Percentiles rank a stretch among this genome's conserved stretches.
phyloP scores from a whole-genome alignment of 2,888 invertebrate species.

The Proisotoma minuta region DNA sequence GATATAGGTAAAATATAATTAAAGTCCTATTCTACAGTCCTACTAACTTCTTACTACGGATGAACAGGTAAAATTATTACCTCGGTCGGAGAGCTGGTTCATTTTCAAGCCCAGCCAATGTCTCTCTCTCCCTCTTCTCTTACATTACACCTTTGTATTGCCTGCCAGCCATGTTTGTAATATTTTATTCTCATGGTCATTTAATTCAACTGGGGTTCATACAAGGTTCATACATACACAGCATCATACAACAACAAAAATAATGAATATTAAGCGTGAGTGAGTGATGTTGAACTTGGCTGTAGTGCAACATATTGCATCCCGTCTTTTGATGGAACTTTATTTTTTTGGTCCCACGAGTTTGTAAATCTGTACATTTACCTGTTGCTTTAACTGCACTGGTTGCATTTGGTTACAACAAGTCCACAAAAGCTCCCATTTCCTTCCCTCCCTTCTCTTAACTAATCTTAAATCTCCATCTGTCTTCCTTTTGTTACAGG shows the following conservation, averaged over 20 bases:
- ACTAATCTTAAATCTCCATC: constrained; percentile 15
- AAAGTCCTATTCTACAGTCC: background rate
- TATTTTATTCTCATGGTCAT: constrained; percentile 6
- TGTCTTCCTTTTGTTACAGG: constrained; percentile 9
- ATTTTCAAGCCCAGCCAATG: background rate
- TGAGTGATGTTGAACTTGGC: background rate
- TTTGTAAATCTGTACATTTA: background rate
- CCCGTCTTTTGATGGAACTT: no score
- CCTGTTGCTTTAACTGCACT: constrained; percentile 2
- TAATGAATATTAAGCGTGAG: background rate
- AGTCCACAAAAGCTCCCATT: constrained; percentile 13
- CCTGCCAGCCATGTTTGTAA: constrained; percentile 3
- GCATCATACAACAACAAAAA: no score
- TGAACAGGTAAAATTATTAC: background rate
- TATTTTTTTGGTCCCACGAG: background rate
- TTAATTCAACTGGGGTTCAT: background rate
- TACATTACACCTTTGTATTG: background rate
- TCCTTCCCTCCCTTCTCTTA: constrained; percentile 7
- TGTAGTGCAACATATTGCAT: background rate
- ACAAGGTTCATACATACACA: background rate
- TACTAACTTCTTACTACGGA: background rate
- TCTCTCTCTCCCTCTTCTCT: background rate
- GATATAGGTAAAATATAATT: background rate
- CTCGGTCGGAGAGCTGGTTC: background rate
- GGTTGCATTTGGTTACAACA: no score